Conservation (phyloP, 2,797 vertebrate genomes). For the Tinamus major region DNA sequence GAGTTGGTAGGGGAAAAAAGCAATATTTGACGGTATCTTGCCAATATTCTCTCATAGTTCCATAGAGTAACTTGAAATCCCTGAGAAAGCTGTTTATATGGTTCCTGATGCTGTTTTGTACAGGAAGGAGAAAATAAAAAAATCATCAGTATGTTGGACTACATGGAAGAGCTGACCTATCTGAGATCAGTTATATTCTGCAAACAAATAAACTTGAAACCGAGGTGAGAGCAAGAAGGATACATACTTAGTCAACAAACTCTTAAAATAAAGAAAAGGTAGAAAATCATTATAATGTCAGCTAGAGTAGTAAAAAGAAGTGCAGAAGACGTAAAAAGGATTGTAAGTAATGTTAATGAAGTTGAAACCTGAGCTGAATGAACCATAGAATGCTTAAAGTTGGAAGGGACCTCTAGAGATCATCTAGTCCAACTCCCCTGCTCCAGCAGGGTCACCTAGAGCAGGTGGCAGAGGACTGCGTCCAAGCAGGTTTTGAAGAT, state of each 20-base stretch:
- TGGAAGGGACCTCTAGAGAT: too few relatives aligned
- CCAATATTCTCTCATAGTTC: background rate
- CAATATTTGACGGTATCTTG: background rate
- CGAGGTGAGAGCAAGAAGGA: background rate
- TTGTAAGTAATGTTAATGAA: background rate
- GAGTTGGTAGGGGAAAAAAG: background rate
- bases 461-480: too few relatives aligned
- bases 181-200: background rate
- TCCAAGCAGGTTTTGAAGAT: too few relatives aligned
- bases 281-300: background rate
- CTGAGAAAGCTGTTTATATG: background rate
- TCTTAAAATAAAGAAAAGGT: background rate
- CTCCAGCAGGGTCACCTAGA: too few relatives aligned
- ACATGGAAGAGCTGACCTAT: background rate
- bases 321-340: too few relatives aligned
- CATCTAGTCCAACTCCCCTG: too few relatives aligned
- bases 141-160: background rate
- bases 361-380: background rate
- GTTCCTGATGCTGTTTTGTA: background rate
- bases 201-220: background rate
- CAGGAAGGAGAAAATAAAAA: background rate
- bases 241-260: background rate
- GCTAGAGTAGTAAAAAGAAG: too few relatives aligned
- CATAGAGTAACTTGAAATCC: background rate
- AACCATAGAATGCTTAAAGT: too few relatives aligned